Percentiles rank a stretch among this genome's conserved stretches.
Conservation (phyloP, 1,140 invertebrate species). For the Stratiolaelaps scimitus region DNA sequence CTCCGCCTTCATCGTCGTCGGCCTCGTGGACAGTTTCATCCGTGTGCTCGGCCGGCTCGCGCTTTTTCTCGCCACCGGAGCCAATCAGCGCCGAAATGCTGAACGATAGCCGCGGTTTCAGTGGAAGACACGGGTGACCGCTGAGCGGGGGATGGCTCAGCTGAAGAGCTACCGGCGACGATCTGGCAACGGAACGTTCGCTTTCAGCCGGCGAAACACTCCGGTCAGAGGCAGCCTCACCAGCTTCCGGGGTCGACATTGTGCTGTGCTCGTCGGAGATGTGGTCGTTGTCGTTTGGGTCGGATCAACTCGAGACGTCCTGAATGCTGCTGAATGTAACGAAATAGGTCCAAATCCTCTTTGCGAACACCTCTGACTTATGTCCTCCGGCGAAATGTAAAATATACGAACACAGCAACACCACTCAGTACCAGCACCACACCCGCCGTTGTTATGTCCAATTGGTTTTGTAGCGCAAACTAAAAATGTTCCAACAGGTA, state of each 20-base stretch:
- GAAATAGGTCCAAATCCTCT: neutral
- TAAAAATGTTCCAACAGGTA: too few species aligned
- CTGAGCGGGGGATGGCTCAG: neutral
- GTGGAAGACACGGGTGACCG: too few species aligned
- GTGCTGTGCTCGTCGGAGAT: neutral
- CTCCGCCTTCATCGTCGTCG: neutral
- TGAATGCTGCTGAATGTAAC: neutral
- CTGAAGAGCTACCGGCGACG: conserved; percentile 6
- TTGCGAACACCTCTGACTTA: neutral
- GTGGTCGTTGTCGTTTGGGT: neutral
- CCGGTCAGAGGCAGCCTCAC: conserved; percentile 2
- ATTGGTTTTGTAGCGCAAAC: neutral
- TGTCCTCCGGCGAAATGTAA: neutral
- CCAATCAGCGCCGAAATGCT: conserved; percentile 32
- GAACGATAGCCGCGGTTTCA: conserved; percentile 34
- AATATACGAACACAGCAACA: too few species aligned
- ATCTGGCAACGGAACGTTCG: conserved; percentile 5
- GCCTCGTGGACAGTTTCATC: neutral
- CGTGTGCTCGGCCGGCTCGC: neutral
- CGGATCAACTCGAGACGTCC: neutral
- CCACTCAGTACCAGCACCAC: neutral
- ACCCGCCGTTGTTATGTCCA: neutral
- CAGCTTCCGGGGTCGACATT: conserved; percentile 11
- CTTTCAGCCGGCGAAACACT: conserved; percentile 14
- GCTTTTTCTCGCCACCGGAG: neutral